These are phyloP conservation scores for Ceyx erithaca DNA, from an alignment of 2,797 vertebrate species.

Conservation along the genomic window DNA sequence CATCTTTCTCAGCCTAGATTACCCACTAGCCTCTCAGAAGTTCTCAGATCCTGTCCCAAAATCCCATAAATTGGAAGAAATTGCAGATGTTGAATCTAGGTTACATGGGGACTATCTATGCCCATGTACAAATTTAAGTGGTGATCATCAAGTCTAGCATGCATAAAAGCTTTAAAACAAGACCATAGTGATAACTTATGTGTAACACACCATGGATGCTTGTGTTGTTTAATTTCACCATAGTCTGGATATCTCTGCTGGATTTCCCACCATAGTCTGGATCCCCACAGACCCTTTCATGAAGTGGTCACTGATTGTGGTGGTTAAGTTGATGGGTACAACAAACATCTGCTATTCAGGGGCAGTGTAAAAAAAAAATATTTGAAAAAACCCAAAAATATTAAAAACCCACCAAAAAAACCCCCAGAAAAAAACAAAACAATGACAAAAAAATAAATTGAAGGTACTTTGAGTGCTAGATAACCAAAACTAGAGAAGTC, in stretches of 20 bases:
- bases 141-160: background rate
- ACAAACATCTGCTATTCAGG: background rate
- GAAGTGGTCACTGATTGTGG: background rate
- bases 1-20: background rate
- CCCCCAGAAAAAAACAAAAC: no score
- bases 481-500: background rate
- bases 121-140: fast-evolving
- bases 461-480: background rate
- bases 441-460: background rate
- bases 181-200: background rate
- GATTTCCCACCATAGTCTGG: background rate
- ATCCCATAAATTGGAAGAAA: background rate
- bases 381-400: no score
- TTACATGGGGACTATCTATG: background rate
- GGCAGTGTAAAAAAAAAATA: background rate
- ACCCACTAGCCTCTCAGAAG: background rate
- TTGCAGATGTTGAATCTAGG: background rate
- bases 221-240: background rate
- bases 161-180: background rate
- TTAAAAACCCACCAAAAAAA: no score
- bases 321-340: background rate
- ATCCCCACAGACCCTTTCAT: background rate
- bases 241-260: background rate
- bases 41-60: background rate
- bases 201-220: background rate